These are phyloP conservation scores for Gulo gulo DNA, from an alignment of 2,113 vertebrate species.

Conservation along the genomic window DNA sequence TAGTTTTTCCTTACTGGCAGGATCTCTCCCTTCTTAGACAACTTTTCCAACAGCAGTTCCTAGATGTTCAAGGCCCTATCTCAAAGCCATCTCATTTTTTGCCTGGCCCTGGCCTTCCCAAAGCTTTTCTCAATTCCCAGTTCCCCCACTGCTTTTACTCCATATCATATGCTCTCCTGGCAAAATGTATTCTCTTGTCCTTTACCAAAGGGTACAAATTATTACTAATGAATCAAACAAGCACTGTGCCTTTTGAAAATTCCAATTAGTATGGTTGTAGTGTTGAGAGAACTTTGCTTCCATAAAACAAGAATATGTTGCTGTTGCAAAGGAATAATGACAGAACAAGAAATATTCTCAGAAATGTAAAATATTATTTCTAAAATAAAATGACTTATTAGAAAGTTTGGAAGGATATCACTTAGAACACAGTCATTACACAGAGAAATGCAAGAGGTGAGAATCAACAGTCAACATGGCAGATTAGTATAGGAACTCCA, in stretches of 20 bases:
- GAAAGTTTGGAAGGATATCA: background rate
- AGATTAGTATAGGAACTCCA: background rate
- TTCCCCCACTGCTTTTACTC: background rate
- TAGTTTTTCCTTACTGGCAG: background rate
- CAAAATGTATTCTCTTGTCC: background rate
- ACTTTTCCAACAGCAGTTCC: background rate
- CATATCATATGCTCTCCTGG: background rate
- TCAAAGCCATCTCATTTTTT: background rate
- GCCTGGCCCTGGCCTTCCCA: background rate
- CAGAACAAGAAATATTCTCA: background rate
- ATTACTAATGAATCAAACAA: background rate
- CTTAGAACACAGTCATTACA: background rate
- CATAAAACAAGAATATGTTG: background rate
- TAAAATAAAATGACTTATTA: background rate
- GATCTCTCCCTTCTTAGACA: background rate
- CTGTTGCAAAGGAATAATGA: background rate
- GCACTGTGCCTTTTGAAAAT: background rate
- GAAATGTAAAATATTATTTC: background rate
- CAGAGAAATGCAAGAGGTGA: background rate
- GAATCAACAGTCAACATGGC: background rate
- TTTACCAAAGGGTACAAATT: background rate
- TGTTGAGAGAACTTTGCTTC: background rate
- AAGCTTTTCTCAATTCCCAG: background rate
- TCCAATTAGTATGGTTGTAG: background rate
- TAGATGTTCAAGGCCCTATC: background rate